Conservation (phyloP, 2,888 invertebrate genomes). For the Scaptomyza reducta region DNA sequence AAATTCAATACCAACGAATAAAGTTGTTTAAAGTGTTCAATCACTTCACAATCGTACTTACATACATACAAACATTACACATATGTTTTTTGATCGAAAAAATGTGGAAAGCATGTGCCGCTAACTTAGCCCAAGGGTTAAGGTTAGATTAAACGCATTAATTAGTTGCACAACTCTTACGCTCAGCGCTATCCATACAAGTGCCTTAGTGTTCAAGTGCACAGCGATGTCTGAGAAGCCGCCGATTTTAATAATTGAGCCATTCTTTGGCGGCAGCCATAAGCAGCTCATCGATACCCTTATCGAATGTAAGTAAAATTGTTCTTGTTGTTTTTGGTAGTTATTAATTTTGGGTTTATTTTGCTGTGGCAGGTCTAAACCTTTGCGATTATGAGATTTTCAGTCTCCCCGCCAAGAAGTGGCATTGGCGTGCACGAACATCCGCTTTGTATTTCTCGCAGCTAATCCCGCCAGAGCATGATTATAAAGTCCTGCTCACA, state of each 20-base stretch:
- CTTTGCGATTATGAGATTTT: conserved; percentile 84
- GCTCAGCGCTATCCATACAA: background rate
- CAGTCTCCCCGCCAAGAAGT: conserved; percentile 89
- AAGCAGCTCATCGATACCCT: conserved; percentile 87
- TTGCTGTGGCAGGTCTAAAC: conserved; percentile 74
- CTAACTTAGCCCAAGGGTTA: conserved; percentile 41
- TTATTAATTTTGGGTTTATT: background rate
- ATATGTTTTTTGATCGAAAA: background rate
- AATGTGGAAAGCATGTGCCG: conserved; percentile 44
- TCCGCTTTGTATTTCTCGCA: conserved; percentile 87
- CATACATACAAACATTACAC: background rate
- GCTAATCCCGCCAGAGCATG: conserved; percentile 85
- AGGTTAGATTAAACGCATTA: conserved; percentile 39
- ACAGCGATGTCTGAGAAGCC: conserved; percentile 73
- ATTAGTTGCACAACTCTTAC: conserved; percentile 33
- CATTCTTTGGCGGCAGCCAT: conserved; percentile 90
- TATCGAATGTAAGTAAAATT: conserved; percentile 80
- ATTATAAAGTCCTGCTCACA: conserved; percentile 87
- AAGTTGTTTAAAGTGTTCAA: background rate
- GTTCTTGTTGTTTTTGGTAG: background rate
- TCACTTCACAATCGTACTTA: background rate
- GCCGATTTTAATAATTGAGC: conserved; percentile 87
- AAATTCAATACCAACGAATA: background rate
- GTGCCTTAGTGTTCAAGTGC: background rate
- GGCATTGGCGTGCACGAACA: conserved; percentile 91